Conservation (phyloP, 2,113 vertebrate species). For the Dinomys branickii region DNA sequence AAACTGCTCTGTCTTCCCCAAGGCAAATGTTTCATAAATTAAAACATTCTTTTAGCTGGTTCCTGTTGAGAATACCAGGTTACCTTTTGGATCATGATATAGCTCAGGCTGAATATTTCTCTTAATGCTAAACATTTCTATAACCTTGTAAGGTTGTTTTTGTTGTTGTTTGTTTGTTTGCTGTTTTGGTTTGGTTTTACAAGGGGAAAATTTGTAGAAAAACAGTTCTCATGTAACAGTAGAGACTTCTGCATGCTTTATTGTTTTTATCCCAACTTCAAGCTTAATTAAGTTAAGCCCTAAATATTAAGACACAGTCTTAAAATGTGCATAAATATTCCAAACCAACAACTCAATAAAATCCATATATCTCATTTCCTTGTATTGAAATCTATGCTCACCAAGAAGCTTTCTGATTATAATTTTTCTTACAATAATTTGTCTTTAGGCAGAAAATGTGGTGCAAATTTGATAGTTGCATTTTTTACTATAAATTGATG, state of each 20-base stretch:
- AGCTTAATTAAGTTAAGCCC: neutral
- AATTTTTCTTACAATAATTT: neutral
- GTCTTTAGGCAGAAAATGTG: neutral
- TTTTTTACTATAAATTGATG: slow-evolving; percentile 23
- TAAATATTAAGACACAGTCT: slow-evolving; percentile 13
- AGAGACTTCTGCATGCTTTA: neutral
- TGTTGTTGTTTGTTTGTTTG: neutral
- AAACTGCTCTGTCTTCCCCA: slow-evolving; percentile 24
- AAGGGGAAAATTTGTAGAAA: slow-evolving; percentile 41
- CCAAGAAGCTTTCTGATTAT: neutral
- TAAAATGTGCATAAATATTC: neutral
- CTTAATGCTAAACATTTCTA: neutral
- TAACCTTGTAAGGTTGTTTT: neutral
- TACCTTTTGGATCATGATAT: slow-evolving; percentile 8
- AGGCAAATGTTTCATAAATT: slow-evolving; percentile 48
- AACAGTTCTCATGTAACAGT: neutral
- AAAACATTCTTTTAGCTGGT: slow-evolving; percentile 30
- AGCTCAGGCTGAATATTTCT: slow-evolving; percentile 49
- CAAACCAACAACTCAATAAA: neutral
- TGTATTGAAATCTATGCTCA: neutral
- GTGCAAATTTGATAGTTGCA: neutral
- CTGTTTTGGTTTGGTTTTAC: neutral
- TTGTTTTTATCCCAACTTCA: neutral
- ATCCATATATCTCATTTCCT: neutral
- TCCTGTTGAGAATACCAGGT: neutral